Conservation (phyloP, 2,888 invertebrate species). For the Eustalomyia histrio region DNA sequence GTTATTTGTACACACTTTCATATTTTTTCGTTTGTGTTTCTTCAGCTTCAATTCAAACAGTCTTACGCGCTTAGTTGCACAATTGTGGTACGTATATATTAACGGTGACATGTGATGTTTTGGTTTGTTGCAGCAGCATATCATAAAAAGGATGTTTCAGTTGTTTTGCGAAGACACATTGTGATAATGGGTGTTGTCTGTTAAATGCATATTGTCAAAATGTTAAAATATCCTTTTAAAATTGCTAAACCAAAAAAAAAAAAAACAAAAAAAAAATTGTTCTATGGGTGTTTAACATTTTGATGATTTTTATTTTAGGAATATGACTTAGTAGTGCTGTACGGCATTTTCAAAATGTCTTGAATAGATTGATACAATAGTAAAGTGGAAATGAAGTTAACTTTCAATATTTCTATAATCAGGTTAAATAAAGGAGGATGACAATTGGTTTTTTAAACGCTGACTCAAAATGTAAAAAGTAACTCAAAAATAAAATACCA, state of each 20-base stretch:
- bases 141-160: neutral
- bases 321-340: neutral
- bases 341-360: too few relatives aligned
- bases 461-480: too few relatives aligned
- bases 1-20: neutral
- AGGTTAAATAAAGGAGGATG: too few relatives aligned
- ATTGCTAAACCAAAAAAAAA: neutral
- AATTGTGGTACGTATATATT: neutral
- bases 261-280: too few relatives aligned
- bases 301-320: neutral
- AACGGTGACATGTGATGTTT: conserved; percentile 31
- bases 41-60: neutral
- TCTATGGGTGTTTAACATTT: too few relatives aligned
- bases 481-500: too few relatives aligned
- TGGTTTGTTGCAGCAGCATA: conserved; percentile 6
- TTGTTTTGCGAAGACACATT: conserved; percentile 8
- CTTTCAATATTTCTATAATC: too few relatives aligned
- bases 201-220: conserved; percentile 20
- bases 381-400: too few relatives aligned
- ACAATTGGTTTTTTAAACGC: too few relatives aligned
- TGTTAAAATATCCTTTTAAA: conserved; percentile 9
- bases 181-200: conserved; percentile 23
- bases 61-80: neutral
- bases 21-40: neutral
- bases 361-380: too few relatives aligned